phyloP scores from a whole-genome alignment of 1,140 invertebrate species.

The Ooceraea biroi region DNA sequence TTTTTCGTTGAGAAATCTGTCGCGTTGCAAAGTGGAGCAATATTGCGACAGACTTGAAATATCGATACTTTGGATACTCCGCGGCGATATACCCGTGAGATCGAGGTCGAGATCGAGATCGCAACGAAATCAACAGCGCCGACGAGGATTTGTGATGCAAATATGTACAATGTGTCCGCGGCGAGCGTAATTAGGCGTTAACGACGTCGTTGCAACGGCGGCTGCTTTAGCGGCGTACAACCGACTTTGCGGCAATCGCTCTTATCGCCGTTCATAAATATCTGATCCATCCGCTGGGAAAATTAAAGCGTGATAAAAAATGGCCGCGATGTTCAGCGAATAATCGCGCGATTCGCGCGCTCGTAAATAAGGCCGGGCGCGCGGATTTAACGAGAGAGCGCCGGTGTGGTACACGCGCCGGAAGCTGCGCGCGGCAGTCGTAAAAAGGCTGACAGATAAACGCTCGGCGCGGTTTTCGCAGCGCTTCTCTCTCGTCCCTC shows the following conservation, averaged over 20 bases:
- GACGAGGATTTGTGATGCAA: slow-evolving; percentile 55
- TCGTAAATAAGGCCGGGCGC: slow-evolving; percentile 30
- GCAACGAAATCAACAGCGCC: slow-evolving; percentile 32
- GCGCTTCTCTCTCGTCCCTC: slow-evolving; percentile 2
- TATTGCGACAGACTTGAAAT: slow-evolving; percentile 10
- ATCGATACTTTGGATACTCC: slow-evolving; percentile 35
- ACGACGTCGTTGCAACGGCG: slow-evolving; percentile 31
- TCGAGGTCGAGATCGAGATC: too few species aligned
- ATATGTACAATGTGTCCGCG: slow-evolving; percentile 51
- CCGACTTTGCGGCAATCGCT: slow-evolving; percentile 1
- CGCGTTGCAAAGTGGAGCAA: slow-evolving; percentile 5
- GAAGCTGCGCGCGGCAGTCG: slow-evolving; percentile 60
- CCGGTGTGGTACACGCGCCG: slow-evolving; percentile 38
- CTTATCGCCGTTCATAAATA: slow-evolving; percentile 55
- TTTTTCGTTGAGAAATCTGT: slow-evolving; percentile 14
- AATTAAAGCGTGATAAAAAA: slow-evolving; percentile 40
- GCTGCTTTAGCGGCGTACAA: slow-evolving; percentile 28
- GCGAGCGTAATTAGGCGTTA: slow-evolving; percentile 50
- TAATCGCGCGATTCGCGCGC: slow-evolving; percentile 34
- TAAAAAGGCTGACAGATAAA: slow-evolving; percentile 60
- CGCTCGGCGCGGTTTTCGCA: slow-evolving; percentile 35
- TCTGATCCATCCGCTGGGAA: slow-evolving; percentile 41
- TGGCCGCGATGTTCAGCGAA: slow-evolving; percentile 4
- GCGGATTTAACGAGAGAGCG: slow-evolving; percentile 59
- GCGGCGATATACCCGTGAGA: too few species aligned